A percentile compares a stretch with the other conserved stretches of the same genome.
These are phyloP conservation scores for Paramacrobiotus metropolitanus DNA, from an alignment of 1,140 invertebrate species.

Conservation along the genomic window DNA sequence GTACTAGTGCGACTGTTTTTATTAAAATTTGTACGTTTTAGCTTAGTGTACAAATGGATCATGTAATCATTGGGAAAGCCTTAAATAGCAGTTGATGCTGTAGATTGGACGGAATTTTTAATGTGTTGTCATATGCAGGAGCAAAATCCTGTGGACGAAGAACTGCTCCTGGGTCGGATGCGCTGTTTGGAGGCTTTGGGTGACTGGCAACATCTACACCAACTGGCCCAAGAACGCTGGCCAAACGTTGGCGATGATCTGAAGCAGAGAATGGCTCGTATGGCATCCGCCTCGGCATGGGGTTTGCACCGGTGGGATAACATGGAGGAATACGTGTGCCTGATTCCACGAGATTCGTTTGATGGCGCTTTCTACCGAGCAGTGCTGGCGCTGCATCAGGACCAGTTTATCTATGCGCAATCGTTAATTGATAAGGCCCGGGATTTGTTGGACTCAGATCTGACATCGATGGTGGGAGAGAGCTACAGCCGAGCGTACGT, in stretches of 20 bases:
- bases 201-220: constrained; percentile 74
- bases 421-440: constrained; percentile 62
- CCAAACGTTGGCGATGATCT: constrained; percentile 33
- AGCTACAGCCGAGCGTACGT: constrained; percentile 93
- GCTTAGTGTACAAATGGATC: too few relatives aligned
- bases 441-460: constrained; percentile 77
- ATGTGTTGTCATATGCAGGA: constrained; percentile 14
- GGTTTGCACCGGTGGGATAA: constrained; percentile 62
- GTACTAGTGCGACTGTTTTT: too few relatives aligned
- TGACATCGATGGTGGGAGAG: constrained; percentile 91
- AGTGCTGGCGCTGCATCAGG: constrained; percentile 69
- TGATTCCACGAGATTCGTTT: constrained; percentile 62
- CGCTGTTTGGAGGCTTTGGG: constrained; percentile 85
- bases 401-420: constrained; percentile 43
- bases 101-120: too few relatives aligned
- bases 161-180: constrained; percentile 74
- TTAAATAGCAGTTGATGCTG: too few relatives aligned
- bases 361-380: constrained; percentile 88
- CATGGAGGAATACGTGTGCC: constrained; percentile 62
- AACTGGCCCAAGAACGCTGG: constrained; percentile 51
- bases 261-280: constrained; percentile 55
- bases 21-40: too few relatives aligned
- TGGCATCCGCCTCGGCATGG: constrained; percentile 84
- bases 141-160: constrained; percentile 36
- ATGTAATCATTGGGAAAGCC: too few relatives aligned